Conservation (phyloP, 1,140 invertebrate species). For the Mamestra configurata region DNA sequence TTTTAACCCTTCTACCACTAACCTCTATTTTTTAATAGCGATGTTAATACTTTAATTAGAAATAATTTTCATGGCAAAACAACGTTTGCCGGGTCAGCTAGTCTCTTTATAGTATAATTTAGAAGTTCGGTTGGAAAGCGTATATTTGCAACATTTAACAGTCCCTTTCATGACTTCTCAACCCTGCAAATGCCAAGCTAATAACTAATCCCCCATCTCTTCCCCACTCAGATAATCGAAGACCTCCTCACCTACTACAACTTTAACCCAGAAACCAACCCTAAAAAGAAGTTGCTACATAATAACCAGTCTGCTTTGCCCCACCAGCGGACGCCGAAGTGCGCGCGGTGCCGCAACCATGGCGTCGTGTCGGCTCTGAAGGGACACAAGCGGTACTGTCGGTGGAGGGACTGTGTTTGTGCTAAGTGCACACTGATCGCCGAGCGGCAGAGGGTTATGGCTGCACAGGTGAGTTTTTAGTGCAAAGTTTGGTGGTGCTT, state of each 20-base stretch:
- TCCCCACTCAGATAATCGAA: background rate
- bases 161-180: no score
- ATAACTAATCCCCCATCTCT: background rate
- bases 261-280: background rate
- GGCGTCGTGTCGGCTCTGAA: slow-evolving; percentile 98
- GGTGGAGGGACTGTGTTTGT: slow-evolving; percentile 98
- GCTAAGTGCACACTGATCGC: slow-evolving; percentile 99
- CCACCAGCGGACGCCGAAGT: slow-evolving; percentile 96
- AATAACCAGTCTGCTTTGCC: slow-evolving; percentile 45
- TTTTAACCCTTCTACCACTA: no score
- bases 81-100: no score
- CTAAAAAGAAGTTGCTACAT: slow-evolving; percentile 48
- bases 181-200: no score
- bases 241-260: background rate
- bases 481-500: no score
- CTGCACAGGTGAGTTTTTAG: slow-evolving; percentile 92
- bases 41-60: no score
- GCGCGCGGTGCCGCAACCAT: slow-evolving; percentile 99
- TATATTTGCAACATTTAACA: no score
- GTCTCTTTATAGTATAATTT: no score
- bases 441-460: slow-evolving; percentile 99
- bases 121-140: no score
- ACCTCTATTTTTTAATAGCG: no score
- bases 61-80: no score
- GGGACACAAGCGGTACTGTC: slow-evolving; percentile 98